Evolutionary conservation across 2,888 invertebrate genomes (phyloP), one percentile per base, ranked within the genome.

Genomic region (Meiosimyza decipiens): DNA sequence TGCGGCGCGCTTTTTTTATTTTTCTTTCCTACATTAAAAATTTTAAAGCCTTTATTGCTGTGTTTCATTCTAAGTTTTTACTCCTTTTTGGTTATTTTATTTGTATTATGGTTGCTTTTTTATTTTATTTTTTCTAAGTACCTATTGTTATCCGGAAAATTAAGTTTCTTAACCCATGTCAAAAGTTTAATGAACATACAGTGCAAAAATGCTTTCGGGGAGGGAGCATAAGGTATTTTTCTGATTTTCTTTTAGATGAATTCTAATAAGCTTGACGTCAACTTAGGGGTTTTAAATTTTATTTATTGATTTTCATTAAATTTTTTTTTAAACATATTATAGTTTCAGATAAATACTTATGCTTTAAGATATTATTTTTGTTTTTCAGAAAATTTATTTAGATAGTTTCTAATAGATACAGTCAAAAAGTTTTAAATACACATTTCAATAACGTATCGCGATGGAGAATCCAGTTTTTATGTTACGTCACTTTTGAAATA

Each of bases 151-250:
- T 40, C 22, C 57, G 28, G 28, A 57, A 57, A 15, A 28, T 57
- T 57, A 18, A 11, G 57, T 28, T 57, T 28, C 18, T 57, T 15
- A 15, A 57, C 57, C 57, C 28, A 28, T 28, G 57, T 57, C 57
- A 57, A 28, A 57, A 28, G 16, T 57, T 57, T 57, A 57, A 57
- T 57, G 28, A 57, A 57, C 22, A 57, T 15, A 28, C 28, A 28
- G 15, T 57, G 57, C 57, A 57, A 12, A 22, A 57, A 2, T 13
- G 18, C 22, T 16, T 57, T 9, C n/a, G 57, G 11, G 22, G 22
- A 18, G 28, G 28, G 40, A 40, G 9, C 9, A 40, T 9, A 40
- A 40, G 40, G 0, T 40, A 1, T 9, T 40, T 40, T 40, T 40
- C 9, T 9, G 9, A 40, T 40, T 40, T 40, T 28, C 55, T 55